Base-by-base conservation (phyloP, 1,140 invertebrate species). In the Drosophila varians region DNA sequence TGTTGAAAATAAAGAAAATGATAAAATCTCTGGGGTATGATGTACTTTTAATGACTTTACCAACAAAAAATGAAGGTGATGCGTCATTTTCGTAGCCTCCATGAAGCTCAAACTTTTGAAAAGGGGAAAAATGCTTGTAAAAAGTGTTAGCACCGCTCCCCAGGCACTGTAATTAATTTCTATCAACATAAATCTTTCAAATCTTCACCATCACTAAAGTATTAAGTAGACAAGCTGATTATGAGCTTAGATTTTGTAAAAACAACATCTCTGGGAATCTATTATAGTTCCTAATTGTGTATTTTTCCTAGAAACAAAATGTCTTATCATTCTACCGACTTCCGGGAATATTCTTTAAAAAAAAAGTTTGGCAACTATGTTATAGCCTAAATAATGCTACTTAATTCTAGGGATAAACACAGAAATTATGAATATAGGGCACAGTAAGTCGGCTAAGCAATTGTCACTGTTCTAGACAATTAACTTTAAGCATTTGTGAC, bases 11-110 rank as follows among this genome's bases (percentile, higher is more conserved):
- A 56, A 23, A 46, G 19, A 31, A 46, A 49, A 47, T 72, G 49
- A 52, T 55, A 48, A 47, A 23, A 11, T 14, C 51, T 14, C 5
- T 11, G 8, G 36, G 31, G 25, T 58, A n/a, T 58, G 48, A 40
- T 66, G 51, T 66, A 56, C 18, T 55, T 60, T 68, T 73, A 77
- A 82, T 65, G 56, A 72, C 48, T 70, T 72, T 43, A 43, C n/a
- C 16, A 28, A 34, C 21, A 31, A 52, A 21, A 45, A 19, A 14
- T 0, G 14, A 70, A 80, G 49, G 6, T 86, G 57, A 73, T 80
- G 57, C 51, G 72, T 87, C 82, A 84, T 75, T 66, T 47, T 51
- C 42, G 60, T 48, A 64, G 36, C 62, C 21, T 16, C 21, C 16
- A 26, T n/a, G 42, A 46, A 42, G 31, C 36, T 49, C 23, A 12